A percentile compares a stretch with the other conserved stretches of the same genome.
Evolutionary conservation across 2,113 vertebrate genomes (phyloP).

Genomic region (Epinephelus lanceolatus): DNA sequence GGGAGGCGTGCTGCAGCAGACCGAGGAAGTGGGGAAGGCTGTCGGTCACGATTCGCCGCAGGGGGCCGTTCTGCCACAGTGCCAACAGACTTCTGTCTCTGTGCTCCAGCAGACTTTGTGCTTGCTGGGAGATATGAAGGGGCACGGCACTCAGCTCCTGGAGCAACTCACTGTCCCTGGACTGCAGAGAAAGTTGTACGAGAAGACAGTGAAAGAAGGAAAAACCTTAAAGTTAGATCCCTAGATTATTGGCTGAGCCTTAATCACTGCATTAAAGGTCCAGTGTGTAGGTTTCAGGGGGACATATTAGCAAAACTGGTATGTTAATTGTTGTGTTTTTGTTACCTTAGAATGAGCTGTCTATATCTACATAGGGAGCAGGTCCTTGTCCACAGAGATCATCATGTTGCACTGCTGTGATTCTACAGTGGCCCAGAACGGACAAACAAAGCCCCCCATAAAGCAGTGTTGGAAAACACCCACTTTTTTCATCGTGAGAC

Average conservation of each 20-base stretch:
- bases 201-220: not conserved
- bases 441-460: too few species aligned
- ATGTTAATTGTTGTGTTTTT: too few species aligned
- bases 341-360: too few species aligned
- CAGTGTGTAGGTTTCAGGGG: too few species aligned
- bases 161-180: conserved; percentile 76
- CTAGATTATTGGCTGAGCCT: not conserved
- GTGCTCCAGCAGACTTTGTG: conserved; percentile 67
- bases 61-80: conserved; percentile 79
- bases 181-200: conserved; percentile 66
- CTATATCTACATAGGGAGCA: too few species aligned
- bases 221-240: not conserved
- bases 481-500: too few species aligned
- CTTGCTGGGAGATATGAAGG: conserved; percentile 66
- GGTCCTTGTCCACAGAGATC: too few species aligned
- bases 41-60: conserved; percentile 66
- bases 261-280: not conserved
- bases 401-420: too few species aligned
- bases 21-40: conserved; percentile 78
- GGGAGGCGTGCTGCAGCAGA: conserved; percentile 78
- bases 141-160: conserved; percentile 71
- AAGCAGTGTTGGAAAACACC: too few species aligned
- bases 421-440: too few species aligned
- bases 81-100: conserved; percentile 30
- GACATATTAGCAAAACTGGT: too few species aligned